These are phyloP conservation scores for Phalacrocorax carbo DNA, from an alignment of 2,113 vertebrate genomes.

Conservation along the genomic window DNA sequence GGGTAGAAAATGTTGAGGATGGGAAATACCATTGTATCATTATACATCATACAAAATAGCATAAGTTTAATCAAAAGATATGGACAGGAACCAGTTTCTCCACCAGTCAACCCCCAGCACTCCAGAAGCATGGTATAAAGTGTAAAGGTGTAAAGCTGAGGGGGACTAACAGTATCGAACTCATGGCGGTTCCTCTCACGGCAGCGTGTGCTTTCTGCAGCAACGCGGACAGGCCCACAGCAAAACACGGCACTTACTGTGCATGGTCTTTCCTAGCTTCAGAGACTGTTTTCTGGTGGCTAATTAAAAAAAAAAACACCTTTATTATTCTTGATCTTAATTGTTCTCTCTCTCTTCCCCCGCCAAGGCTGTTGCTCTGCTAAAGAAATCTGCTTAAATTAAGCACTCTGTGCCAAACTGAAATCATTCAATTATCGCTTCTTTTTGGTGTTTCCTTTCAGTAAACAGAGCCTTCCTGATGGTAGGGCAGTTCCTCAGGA, in stretches of 20 bases:
- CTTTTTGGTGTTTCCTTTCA: neutral
- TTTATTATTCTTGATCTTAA: neutral
- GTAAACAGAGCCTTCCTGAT: slow-evolving; percentile 51
- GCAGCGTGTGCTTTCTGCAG: neutral
- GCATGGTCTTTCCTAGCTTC: neutral
- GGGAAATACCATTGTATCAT: neutral
- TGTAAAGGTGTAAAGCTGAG: neutral
- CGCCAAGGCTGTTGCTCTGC: neutral
- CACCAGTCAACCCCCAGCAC: neutral
- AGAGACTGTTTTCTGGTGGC: neutral
- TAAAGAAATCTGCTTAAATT: neutral
- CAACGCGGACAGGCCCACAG: rapidly evolving
- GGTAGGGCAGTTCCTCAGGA: slow-evolving; percentile 67
- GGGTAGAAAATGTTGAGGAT: neutral
- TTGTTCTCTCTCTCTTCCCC: neutral
- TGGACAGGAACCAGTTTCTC: neutral
- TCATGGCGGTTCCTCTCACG: rapidly evolving
- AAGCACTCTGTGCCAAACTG: neutral
- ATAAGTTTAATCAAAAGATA: neutral
- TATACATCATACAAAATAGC: neutral
- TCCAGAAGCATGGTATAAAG: neutral
- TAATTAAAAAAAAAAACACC: neutral
- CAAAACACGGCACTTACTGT: neutral
- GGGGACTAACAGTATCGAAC: neutral
- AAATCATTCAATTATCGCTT: slow-evolving; percentile 13